phyloP scores from a whole-genome alignment of 2,888 invertebrate species.

The Frankliniella fusca region DNA sequence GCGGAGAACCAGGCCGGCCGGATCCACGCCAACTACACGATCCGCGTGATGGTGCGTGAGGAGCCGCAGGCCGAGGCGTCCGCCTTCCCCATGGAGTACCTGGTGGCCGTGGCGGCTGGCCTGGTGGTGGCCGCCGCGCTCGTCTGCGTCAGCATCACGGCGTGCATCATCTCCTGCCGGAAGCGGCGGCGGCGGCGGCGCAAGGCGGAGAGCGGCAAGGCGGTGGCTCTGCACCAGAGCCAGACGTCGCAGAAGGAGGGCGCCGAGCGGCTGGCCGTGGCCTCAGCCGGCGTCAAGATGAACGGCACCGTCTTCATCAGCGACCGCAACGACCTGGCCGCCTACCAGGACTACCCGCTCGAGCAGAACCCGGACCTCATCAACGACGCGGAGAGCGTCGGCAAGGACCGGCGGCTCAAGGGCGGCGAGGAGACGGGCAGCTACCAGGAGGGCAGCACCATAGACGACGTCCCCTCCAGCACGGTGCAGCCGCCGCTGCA shows the following conservation, averaged over 20 bases:
- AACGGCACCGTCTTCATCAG: conserved; percentile 55
- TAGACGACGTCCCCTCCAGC: conserved; percentile 41
- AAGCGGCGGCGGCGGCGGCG: conserved; percentile 52
- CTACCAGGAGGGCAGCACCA: conserved; percentile 41
- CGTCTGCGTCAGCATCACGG: conserved; percentile 43
- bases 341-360: conserved; percentile 42
- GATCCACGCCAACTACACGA: conserved; percentile 74
- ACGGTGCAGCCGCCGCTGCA: conserved; percentile 48
- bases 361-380: conserved; percentile 77
- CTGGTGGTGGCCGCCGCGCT: conserved; percentile 54
- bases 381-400: conserved; percentile 67
- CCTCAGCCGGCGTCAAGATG: conserved; percentile 43
- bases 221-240: conserved; percentile 55
- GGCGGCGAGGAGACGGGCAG: conserved; percentile 37
- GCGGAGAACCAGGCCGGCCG: conserved; percentile 82
- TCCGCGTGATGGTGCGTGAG: conserved; percentile 69
- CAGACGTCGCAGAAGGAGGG: conserved; percentile 43
- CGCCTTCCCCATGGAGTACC: conserved; percentile 65
- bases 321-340: conserved; percentile 54
- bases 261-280: conserved; percentile 50
- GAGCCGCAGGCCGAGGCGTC: conserved; percentile 65
- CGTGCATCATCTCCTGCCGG: conserved; percentile 41
- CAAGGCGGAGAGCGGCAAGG: conserved; percentile 59
- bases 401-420: conserved; percentile 48
- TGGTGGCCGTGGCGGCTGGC: conserved; percentile 64